phyloP scores from a whole-genome alignment of 2,888 invertebrate species.

The Drosophila hamatofila region DNA sequence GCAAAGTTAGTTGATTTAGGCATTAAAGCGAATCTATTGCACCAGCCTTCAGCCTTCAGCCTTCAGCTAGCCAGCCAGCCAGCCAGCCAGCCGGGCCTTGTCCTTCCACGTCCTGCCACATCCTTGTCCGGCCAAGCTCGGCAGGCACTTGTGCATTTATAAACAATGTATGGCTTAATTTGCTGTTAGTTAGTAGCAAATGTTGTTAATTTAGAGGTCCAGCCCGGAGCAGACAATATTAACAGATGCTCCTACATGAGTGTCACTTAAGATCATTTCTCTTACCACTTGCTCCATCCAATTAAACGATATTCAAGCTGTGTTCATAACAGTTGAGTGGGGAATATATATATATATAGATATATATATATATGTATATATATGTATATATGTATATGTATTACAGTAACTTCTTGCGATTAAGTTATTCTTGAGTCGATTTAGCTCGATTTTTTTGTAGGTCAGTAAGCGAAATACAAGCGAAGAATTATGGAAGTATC shows the following conservation, averaged over 20 bases:
- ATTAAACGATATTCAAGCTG: not conserved
- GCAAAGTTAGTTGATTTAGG: slow-evolving; percentile 81
- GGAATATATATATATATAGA: not conserved
- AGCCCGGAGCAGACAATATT: slow-evolving; percentile 30
- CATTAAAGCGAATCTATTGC: slow-evolving; percentile 72
- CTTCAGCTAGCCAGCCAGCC: not conserved
- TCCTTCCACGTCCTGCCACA: not conserved
- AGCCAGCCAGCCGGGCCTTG: too few species aligned
- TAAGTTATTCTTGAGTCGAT: too few species aligned
- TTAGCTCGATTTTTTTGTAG: too few species aligned
- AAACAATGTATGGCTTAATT: slow-evolving; percentile 80
- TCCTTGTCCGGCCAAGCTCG: slow-evolving; percentile 13
- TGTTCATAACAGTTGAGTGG: not conserved
- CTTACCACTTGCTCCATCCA: not conserved
- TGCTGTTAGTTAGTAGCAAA: slow-evolving; percentile 79
- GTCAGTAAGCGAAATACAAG: too few species aligned
- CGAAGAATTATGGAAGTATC: too few species aligned
- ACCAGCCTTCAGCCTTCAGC: slow-evolving; percentile 24
- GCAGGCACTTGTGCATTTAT: slow-evolving; percentile 69
- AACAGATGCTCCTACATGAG: slow-evolving; percentile 25
- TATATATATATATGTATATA: too few species aligned
- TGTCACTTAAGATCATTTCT: slow-evolving; percentile 8
- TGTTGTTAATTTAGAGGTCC: slow-evolving; percentile 74
- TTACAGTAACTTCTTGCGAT: too few species aligned
- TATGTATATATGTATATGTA: too few species aligned